Evolutionary conservation across 2,797 vertebrate species (phyloP).

Genomic region (Scarus forsteni): DNA sequence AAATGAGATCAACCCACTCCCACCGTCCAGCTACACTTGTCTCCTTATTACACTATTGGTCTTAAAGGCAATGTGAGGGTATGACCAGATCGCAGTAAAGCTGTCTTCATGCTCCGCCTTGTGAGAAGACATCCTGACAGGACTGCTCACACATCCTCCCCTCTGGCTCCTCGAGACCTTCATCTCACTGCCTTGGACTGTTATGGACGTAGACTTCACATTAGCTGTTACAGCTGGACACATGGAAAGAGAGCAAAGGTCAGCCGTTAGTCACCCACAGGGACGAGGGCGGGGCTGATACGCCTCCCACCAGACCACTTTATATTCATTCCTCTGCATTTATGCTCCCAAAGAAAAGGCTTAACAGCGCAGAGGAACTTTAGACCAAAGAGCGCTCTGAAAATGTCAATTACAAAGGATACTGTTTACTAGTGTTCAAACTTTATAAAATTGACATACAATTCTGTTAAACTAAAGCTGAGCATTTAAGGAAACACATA

Average conservation of each 20-base stretch:
- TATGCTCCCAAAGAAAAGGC: not conserved
- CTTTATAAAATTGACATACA: too few species aligned
- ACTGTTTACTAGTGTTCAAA: too few species aligned
- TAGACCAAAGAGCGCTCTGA: too few species aligned
- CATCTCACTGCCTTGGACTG: constrained; percentile 22
- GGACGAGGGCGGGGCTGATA: constrained; percentile 21
- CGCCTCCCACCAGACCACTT: constrained; percentile 3
- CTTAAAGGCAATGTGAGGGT: constrained; percentile 42
- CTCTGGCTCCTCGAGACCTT: constrained; percentile 23
- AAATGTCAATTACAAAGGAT: too few species aligned
- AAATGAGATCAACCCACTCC: constrained; percentile 21
- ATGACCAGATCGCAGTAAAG: constrained; percentile 44
- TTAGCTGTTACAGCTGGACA: constrained; percentile 32
- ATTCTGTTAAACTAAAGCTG: too few species aligned
- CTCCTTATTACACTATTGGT: constrained; percentile 21
- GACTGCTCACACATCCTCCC: constrained; percentile 39
- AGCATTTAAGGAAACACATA: too few species aligned
- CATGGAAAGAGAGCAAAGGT: constrained; percentile 45
- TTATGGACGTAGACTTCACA: constrained; percentile 13
- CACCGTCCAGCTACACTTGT: constrained; percentile 3
- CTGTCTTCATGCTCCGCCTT: constrained; percentile 29
- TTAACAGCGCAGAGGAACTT: too few species aligned
- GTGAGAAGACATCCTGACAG: constrained; percentile 29
- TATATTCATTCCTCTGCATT: too few species aligned
- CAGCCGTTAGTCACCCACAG: constrained; percentile 42